Evolutionary conservation across 64 coral and sea anemone genomes (phyloP).

Genomic region (Stichodactyla mertensii): DNA sequence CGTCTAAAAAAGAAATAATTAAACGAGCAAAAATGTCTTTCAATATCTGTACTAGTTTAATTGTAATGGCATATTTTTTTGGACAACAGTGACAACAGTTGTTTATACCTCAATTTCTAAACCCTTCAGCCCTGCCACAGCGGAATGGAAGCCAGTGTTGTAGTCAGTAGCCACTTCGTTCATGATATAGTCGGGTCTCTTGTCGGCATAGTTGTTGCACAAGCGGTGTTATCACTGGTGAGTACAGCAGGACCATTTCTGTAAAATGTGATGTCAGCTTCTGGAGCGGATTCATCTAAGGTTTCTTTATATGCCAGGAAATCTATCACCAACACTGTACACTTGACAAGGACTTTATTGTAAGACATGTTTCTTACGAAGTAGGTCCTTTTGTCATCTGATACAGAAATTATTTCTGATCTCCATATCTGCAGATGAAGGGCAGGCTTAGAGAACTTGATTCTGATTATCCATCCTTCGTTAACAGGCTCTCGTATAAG

Average conservation of each 20-base stretch:
- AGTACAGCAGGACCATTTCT: neutral
- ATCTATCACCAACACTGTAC: slow-evolving; percentile 16
- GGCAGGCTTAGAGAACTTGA: slow-evolving; percentile 45
- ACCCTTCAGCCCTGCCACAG: slow-evolving; percentile 59
- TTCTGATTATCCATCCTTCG: slow-evolving; percentile 44
- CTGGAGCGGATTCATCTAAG: slow-evolving; percentile 3
- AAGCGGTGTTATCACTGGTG: neutral
- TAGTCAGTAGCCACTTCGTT: slow-evolving; percentile 91
- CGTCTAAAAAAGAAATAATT: too few relatives aligned
- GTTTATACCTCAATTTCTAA: neutral
- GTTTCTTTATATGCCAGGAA: slow-evolving; percentile 9
- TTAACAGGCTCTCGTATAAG: slow-evolving; percentile 2
- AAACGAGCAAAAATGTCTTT: too few relatives aligned
- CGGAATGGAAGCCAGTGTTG: slow-evolving; percentile 89
- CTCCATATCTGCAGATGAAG: slow-evolving; percentile 29
- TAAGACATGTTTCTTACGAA: slow-evolving; percentile 39
- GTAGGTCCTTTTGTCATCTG: slow-evolving; percentile 19
- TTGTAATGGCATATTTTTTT: too few relatives aligned
- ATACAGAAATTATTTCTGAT: slow-evolving; percentile 6
- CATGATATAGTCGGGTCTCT: slow-evolving; percentile 48
- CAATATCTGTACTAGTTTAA: too few relatives aligned
- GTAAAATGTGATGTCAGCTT: slow-evolving; percentile 24
- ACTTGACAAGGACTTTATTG: slow-evolving; percentile 39
- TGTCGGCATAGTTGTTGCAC: slow-evolving; percentile 40
- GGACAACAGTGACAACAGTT: too few relatives aligned